phyloP scores from a whole-genome alignment of 2,113 vertebrate genomes.

The Leucosticte australis region DNA sequence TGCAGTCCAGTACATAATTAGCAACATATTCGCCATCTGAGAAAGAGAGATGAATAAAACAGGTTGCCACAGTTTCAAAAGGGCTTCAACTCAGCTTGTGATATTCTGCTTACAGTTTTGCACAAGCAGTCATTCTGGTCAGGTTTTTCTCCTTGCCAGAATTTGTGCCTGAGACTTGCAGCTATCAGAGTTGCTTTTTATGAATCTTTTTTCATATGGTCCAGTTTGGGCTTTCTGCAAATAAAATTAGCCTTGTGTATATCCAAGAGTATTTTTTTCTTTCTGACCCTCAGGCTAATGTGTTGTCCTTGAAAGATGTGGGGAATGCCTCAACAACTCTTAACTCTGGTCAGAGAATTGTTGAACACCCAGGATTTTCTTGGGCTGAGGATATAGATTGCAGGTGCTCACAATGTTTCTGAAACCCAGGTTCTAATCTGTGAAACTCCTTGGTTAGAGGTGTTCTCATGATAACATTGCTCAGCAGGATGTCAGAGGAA shows the following conservation, averaged over 20 bases:
- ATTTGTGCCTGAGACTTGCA: background rate
- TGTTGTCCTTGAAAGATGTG: background rate
- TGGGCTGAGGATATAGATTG: background rate
- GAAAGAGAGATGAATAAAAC: slow-evolving; percentile 34
- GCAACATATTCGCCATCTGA: slow-evolving; percentile 34
- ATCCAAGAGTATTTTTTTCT: background rate
- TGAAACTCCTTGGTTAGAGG: background rate
- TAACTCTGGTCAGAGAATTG: background rate
- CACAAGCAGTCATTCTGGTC: background rate
- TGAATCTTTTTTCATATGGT: background rate
- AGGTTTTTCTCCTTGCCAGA: background rate
- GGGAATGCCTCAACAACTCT: background rate
- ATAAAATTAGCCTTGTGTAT: background rate
- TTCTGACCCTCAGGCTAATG: background rate
- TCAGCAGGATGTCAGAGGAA: background rate
- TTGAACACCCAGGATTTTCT: background rate
- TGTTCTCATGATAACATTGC: background rate
- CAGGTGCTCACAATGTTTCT: background rate
- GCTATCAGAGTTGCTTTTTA: background rate
- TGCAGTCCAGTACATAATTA: slow-evolving; percentile 63
- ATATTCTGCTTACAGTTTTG: background rate
- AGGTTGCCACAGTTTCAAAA: slow-evolving; percentile 24
- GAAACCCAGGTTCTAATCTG: background rate
- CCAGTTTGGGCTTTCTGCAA: background rate
- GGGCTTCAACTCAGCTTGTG: slow-evolving; percentile 16